Conservation (phyloP, 2,113 vertebrate genomes). For the Leiothrix lutea region DNA sequence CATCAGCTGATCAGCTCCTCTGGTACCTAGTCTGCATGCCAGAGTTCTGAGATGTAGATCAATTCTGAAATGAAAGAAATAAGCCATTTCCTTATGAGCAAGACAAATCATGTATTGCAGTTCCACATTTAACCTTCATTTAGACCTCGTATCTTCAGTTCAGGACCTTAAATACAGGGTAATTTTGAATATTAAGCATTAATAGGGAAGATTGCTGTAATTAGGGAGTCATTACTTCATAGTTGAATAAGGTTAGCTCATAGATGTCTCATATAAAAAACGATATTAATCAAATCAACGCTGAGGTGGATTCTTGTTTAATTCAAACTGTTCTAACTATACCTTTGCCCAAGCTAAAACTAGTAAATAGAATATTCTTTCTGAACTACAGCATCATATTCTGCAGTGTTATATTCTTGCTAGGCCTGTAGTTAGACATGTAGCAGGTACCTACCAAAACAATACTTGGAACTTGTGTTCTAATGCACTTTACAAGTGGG, state of each 20-base stretch:
- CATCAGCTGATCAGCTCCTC: not conserved
- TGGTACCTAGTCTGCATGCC: not conserved
- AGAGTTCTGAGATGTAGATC: not conserved
- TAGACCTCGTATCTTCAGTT: not conserved
- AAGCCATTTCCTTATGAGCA: not conserved
- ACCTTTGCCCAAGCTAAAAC: not conserved
- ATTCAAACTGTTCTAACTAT: not conserved
- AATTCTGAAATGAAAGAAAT: not conserved
- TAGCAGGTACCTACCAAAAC: not conserved
- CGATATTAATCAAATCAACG: not conserved
- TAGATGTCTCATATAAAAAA: not conserved
- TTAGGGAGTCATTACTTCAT: constrained; percentile 5
- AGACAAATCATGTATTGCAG: not conserved
- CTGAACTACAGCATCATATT: not conserved
- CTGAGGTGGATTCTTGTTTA: not conserved
- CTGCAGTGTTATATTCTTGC: not conserved
- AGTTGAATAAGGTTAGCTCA: not conserved
- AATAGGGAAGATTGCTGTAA: constrained; percentile 14
- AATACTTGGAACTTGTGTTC: not conserved
- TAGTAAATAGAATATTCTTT: not conserved
- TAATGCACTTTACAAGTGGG: not conserved
- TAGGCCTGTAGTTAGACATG: not conserved
- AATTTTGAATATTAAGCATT: constrained; percentile 33
- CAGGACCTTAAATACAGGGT: constrained; percentile 5
- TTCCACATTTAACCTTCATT: not conserved